Conservation (phyloP, 1,140 invertebrate genomes). For the Cydia pomonella region DNA sequence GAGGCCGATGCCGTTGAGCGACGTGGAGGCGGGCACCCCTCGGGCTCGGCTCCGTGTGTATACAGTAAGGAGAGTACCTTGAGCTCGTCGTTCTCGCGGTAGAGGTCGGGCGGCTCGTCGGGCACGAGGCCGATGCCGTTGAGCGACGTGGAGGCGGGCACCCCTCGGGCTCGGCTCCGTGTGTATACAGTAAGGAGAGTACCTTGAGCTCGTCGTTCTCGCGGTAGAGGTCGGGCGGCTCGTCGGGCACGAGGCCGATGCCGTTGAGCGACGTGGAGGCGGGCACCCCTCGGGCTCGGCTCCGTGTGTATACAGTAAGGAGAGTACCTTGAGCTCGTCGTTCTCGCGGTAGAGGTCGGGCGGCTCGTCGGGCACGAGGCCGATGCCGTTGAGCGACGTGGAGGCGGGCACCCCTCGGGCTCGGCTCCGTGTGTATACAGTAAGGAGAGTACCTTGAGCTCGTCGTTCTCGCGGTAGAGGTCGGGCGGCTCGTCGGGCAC, state of each 20-base stretch:
- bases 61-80: slow-evolving; percentile 86
- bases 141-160: slow-evolving; percentile 84
- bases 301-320: too few relatives aligned
- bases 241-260: slow-evolving; percentile 86
- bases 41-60: too few relatives aligned
- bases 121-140: slow-evolving; percentile 88
- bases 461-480: slow-evolving; percentile 92
- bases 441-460: slow-evolving; percentile 86
- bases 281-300: slow-evolving; percentile 60
- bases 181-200: too few relatives aligned
- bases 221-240: slow-evolving; percentile 89
- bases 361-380: slow-evolving; percentile 86
- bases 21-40: slow-evolving; percentile 82
- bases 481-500: slow-evolving; percentile 88
- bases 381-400: slow-evolving; percentile 89
- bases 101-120: slow-evolving; percentile 89
- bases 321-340: slow-evolving; percentile 87
- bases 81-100: slow-evolving; percentile 91
- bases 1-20: slow-evolving; percentile 88
- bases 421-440: too few relatives aligned
- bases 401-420: slow-evolving; percentile 74
- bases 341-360: slow-evolving; percentile 92
- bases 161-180: slow-evolving; percentile 67
- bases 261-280: slow-evolving; percentile 89
- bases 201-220: slow-evolving; percentile 93